Evolutionary conservation across 1,140 invertebrate genomes (phyloP).

Genomic region (Drosophila rhopaloa): DNA sequence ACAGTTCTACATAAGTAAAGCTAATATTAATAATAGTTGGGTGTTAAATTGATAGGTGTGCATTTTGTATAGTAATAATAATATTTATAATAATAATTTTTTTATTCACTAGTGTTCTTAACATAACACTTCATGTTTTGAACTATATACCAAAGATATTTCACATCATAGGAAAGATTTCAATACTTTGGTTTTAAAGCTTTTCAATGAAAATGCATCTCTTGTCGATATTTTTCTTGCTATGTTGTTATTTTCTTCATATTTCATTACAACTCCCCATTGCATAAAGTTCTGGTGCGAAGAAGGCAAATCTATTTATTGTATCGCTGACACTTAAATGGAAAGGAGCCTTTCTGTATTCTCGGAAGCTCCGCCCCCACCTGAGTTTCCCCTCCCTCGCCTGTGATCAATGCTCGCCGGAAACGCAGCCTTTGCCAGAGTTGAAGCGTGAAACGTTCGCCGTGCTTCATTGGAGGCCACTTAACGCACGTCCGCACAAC

Average conservation of each 20-base stretch:
- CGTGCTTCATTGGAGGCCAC: slow-evolving; percentile 63
- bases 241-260: neutral
- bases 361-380: neutral
- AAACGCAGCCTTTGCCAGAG: slow-evolving; percentile 7
- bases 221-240: neutral
- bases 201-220: too few species aligned
- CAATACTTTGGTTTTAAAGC: too few species aligned
- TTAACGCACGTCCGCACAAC: slow-evolving; percentile 71
- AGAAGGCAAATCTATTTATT: neutral
- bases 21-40: too few species aligned
- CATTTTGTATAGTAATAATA: too few species aligned
- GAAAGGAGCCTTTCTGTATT: neutral
- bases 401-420: slow-evolving; percentile 6
- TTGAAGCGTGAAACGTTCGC: slow-evolving; percentile 57
- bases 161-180: too few species aligned
- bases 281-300: neutral
- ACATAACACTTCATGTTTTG: too few species aligned
- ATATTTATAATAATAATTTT: too few species aligned
- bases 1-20: too few species aligned
- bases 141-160: too few species aligned
- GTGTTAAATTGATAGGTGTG: too few species aligned
- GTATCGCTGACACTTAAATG: neutral
- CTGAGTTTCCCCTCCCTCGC: neutral
- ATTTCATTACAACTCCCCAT: neutral
- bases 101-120: too few species aligned